Base-by-base conservation (phyloP, 2,113 vertebrate species). In the Pantherophis guttatus region DNA sequence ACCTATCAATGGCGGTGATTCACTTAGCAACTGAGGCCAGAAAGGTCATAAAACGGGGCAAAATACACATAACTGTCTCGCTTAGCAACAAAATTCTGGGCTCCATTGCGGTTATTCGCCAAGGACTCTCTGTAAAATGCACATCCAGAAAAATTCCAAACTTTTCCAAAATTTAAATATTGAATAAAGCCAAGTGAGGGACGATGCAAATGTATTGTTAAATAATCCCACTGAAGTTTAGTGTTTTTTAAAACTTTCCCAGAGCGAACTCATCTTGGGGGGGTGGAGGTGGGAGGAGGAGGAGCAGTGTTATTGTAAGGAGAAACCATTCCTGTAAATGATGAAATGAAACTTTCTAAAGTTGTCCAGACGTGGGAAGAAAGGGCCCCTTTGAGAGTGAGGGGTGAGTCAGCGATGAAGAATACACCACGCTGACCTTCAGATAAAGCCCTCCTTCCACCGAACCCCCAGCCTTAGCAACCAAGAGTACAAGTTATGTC, bases 141-240 rank as follows among this genome's bases (percentile, higher is more conserved):
- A 2, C 29, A n/a, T 8, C 33, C 54, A 5, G 21, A 13, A 52
- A 26, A 8, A 29, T 54, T 92, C 10, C 8, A 10, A 62, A 11
- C 33, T 3, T 1, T 26, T 24, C 33, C 9, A 4, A 29, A 62
- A n/a, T n/a, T n/a, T n/a, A n/a, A n/a, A 8, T 8, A 57, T 26
- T 19, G 53, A 55, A 2, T 52, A 65, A 39, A 29, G 33, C 1
- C 5, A 54, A 15, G 7, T 7, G 0, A 11, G 13, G 19, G 26
- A 21, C 58, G 50, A 21, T 54, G 88, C 62, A 54, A 7, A 48
- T 50, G 52, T 93, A 70, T 91, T 88, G n/a, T 0, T 11, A 52
- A 54, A 91, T 91, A 93, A 23, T 39, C 15, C 92, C 24, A 44
- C 5, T 0, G 6, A 0, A 0, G n/a, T 90, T 50, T 0, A 0